Conservation (phyloP, 2,797 vertebrate genomes). For the Taeniopygia guttata region DNA sequence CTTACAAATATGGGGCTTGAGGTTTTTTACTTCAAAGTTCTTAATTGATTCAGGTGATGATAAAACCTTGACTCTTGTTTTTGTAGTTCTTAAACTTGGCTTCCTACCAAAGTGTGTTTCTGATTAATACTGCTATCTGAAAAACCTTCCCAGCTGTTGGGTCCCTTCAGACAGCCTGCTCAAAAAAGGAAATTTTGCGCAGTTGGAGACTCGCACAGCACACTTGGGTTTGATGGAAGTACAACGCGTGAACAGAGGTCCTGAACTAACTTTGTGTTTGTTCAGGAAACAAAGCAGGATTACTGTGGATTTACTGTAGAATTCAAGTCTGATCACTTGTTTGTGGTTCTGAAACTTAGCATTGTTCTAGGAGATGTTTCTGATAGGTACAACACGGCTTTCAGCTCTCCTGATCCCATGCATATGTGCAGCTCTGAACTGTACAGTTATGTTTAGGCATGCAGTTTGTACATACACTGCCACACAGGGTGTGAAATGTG, state of each 20-base stretch:
- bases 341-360: not conserved
- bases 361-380: not conserved
- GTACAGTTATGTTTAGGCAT: not conserved
- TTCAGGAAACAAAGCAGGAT: not conserved
- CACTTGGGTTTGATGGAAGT: not conserved
- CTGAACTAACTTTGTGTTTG: not conserved
- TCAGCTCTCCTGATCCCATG: rapidly evolving
- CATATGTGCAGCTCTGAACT: not conserved
- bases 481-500: not conserved
- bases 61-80: not conserved
- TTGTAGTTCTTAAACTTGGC: not conserved
- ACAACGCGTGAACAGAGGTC: not conserved
- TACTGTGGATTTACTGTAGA: not conserved
- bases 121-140: not conserved
- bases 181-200: not conserved
- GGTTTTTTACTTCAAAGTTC: not conserved
- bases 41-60: not conserved
- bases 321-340: not conserved
- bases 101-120: not conserved
- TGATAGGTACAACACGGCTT: not conserved
- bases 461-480: rapidly evolving
- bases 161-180: not conserved
- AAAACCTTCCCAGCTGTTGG: not conserved
- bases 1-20: not conserved
- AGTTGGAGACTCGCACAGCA: not conserved